Percentiles rank a stretch among this genome's conserved stretches.
Evolutionary conservation across 2,113 vertebrate species (phyloP).

Genomic region (Ammodytes dubius): DNA sequence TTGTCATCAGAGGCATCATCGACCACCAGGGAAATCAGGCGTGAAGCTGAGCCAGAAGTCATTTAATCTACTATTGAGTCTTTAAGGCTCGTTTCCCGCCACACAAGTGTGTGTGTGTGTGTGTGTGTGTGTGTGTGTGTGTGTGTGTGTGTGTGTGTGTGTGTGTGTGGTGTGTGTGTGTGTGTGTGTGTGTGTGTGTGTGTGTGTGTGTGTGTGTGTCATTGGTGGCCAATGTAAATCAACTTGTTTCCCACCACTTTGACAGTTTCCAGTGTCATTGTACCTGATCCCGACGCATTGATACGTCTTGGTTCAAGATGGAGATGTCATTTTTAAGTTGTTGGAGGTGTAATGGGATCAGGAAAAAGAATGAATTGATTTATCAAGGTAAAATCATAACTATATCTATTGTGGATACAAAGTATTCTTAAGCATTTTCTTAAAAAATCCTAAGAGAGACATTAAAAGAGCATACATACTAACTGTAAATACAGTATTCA

Average conservation of each 20-base stretch:
- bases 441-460: no score
- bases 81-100: constrained; percentile 39
- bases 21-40: constrained; percentile 69
- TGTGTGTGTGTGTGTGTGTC: background rate
- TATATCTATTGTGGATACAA: no score
- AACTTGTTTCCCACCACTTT: constrained; percentile 12
- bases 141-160: no score
- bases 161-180: no score
- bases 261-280: constrained; percentile 1
- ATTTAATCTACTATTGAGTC: constrained; percentile 54
- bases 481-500: background rate
- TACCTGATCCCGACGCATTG: constrained; percentile 20
- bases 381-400: no score
- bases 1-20: constrained; percentile 55
- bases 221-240: constrained; percentile 14
- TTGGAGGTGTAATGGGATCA: background rate
- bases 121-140: background rate
- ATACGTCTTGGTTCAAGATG: background rate
- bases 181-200: no score
- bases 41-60: constrained; percentile 41
- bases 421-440: no score
- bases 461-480: no score
- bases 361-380: no score
- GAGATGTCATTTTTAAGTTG: background rate
- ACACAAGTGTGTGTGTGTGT: constrained; percentile 24